A percentile compares a stretch with the other conserved stretches of the same genome.
Conservation (phyloP, 2,888 invertebrate species). For the Podotricha telesiphe region DNA sequence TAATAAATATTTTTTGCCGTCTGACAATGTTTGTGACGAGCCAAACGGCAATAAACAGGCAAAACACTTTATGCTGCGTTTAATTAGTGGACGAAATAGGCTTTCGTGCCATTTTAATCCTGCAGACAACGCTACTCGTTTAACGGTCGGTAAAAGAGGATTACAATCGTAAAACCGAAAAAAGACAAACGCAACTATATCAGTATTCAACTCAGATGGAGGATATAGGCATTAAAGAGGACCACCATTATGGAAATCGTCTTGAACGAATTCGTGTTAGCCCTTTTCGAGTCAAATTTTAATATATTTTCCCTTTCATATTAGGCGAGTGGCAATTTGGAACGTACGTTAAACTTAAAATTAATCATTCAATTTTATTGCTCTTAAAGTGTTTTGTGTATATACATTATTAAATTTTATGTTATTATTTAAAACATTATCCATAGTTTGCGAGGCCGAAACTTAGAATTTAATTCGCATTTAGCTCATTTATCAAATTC, state of each 20-base stretch:
- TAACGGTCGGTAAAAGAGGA: constrained; percentile 69
- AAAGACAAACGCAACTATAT: constrained; percentile 59
- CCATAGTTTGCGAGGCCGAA: too few species aligned
- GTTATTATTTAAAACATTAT: too few species aligned
- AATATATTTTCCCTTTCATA: constrained; percentile 5
- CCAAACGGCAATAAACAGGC: constrained; percentile 30
- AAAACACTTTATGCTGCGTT: constrained; percentile 47
- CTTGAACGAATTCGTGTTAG: constrained; percentile 29
- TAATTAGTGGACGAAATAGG: constrained; percentile 60
- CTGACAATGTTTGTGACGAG: constrained; percentile 2
- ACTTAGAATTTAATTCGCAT: too few species aligned
- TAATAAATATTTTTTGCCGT: not conserved
- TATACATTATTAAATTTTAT: too few species aligned
- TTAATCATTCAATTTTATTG: too few species aligned
- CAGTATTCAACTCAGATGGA: constrained; percentile 61
- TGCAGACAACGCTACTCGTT: constrained; percentile 42
- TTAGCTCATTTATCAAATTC: too few species aligned
- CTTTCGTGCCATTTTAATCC: constrained; percentile 40
- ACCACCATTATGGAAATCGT: constrained; percentile 39
- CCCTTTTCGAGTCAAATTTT: constrained; percentile 15
- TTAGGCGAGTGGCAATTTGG: not conserved
- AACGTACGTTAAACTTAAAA: not conserved
- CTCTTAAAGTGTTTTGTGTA: too few species aligned
- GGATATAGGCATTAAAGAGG: constrained; percentile 48
- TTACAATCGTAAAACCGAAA: constrained; percentile 72